Evolutionary conservation across 2,797 vertebrate species (phyloP), one percentile per base, ranked within the genome.

Genomic region (Sus cebifrons): DNA sequence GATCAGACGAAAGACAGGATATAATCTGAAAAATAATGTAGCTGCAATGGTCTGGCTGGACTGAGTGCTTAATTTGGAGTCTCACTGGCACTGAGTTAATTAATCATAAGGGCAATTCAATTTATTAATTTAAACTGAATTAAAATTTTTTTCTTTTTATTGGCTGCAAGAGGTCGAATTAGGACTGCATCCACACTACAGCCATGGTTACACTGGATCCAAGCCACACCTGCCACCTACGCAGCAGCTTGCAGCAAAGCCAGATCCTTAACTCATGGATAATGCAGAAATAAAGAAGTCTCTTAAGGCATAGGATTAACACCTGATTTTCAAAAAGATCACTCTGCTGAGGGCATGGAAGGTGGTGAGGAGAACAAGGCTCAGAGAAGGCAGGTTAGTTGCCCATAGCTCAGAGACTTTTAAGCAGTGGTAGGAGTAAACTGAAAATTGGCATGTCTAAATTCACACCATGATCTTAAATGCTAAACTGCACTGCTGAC

Each of bases 21-120:
- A 6, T 52, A 89, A 74, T 27, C 17, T 36, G 52, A 75, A 44
- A n/a, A 25, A 58, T 40, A 25, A 56, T 6, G 10, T 9, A 49
- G 67, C 14, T 73, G 52, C 67, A 17, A 2, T 14, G 36, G 18
- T 54, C 12, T 49, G 65, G 20, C 52, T 60, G 36, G 29, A 67
- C 10, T 49, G 58, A 74, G 13, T 36, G 73, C 21, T 16, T 29
- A 36, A 87, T 29, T 64, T 29, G 58, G 65, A 65, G 27, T 21
- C 14, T 91, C 27, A 29, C 0, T 2, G 6, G 56, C 65, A 79
- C 21, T 65, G 74, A 81, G 49, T 23, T 65, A 25, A 73, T 62
- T 65, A 25, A 73, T 62, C 58, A 81, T 21, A 71, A 29, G 71
- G 27, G 27, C 29, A 91, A 78, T 64, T 89, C 32, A 95, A 81